Evolutionary conservation across 1,140 invertebrate species (phyloP).

Genomic region (Drosophila sucinea): DNA sequence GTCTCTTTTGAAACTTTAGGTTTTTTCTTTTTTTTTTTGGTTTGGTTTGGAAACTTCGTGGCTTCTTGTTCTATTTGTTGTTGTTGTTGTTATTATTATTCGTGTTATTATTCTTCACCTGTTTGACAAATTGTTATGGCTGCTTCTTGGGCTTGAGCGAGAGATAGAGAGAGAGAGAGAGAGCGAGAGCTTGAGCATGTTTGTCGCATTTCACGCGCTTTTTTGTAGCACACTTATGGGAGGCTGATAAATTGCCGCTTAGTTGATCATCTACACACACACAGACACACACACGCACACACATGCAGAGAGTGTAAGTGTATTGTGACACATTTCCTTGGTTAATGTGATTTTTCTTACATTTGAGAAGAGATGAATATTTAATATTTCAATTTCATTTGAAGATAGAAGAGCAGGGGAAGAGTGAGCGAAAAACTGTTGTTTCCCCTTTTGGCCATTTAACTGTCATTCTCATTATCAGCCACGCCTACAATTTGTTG

Average conservation of each 20-base stretch:
- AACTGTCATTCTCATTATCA: conserved; percentile 63
- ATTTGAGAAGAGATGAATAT: conserved; percentile 63
- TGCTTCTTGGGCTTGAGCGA: conserved; percentile 17
- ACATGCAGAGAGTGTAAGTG: conserved; percentile 11
- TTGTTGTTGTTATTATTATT: conserved; percentile 17
- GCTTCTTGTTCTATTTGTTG: conserved; percentile 18
- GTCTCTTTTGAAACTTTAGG: conserved; percentile 4
- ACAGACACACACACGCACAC: conserved; percentile 2
- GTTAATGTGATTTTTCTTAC: conserved; percentile 71
- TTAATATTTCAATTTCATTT: conserved; percentile 76
- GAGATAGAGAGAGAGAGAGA: no score
- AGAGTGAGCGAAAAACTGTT: conserved; percentile 7
- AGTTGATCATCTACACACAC: conserved; percentile 61
- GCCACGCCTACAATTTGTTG: conserved; percentile 33
- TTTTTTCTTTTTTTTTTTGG: no score
- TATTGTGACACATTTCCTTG: conserved; percentile 45
- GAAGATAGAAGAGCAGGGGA: conserved; percentile 16
- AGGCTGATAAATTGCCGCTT: conserved; percentile 78
- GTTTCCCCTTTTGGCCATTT: conserved; percentile 56
- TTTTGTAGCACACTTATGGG: conserved; percentile 68
- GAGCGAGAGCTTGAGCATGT: no score
- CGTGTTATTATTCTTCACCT: conserved; percentile 24
- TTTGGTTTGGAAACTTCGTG: no score
- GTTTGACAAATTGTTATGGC: conserved; percentile 66
- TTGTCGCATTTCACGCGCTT: conserved; percentile 7